Conservation (phyloP, 2,113 vertebrate species). For the Syrrhaptes paradoxus region DNA sequence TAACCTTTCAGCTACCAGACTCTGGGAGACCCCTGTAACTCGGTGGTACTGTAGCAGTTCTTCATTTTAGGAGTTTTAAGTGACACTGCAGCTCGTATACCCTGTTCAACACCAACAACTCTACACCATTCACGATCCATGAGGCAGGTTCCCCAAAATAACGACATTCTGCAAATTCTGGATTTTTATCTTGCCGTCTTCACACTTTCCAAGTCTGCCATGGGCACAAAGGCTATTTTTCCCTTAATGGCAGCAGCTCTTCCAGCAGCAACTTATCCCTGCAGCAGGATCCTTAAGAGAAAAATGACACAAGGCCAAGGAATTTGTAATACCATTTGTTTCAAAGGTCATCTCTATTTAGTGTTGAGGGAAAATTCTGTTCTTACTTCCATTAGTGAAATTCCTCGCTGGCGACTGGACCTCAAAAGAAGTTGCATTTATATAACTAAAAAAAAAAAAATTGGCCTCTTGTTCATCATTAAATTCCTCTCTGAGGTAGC, state of each 20-base stretch:
- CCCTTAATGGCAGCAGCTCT: neutral
- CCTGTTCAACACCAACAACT: neutral
- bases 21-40: neutral
- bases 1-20: neutral
- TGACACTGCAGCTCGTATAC: neutral
- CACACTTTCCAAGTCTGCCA: neutral
- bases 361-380: neutral
- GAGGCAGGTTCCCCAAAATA: neutral
- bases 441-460: neutral
- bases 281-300: neutral
- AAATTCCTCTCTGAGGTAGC: neutral
- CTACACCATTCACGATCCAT: neutral
- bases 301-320: slow-evolving; percentile 21
- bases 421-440: neutral
- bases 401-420: neutral
- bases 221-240: neutral
- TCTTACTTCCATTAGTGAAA: slow-evolving; percentile 3
- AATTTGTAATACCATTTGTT: slow-evolving; percentile 12
- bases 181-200: neutral
- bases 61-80: neutral
- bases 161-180: neutral
- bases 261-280: neutral
- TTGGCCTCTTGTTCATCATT: neutral
- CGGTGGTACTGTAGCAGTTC: neutral
- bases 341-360: slow-evolving; percentile 38